These are phyloP conservation scores for Entomyzon cyanotis DNA, from an alignment of 2,113 vertebrate genomes.

Conservation along the genomic window DNA sequence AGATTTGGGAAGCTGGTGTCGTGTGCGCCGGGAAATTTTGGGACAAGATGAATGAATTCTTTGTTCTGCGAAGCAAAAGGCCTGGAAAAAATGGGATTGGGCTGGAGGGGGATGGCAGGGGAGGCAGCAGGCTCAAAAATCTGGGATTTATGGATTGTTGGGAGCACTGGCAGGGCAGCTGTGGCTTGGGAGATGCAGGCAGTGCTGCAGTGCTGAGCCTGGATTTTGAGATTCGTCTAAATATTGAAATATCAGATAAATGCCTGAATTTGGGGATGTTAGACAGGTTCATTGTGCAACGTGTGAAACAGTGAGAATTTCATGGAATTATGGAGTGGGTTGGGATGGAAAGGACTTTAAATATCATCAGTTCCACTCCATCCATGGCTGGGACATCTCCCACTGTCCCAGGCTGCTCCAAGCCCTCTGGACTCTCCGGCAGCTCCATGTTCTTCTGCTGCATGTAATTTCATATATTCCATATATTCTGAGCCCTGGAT, in stretches of 20 bases:
- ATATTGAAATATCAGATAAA: background rate
- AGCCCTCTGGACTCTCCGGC: background rate
- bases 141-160: background rate
- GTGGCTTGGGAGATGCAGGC: background rate
- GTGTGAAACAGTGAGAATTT: background rate
- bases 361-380: background rate
- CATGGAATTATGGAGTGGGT: background rate
- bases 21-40: background rate
- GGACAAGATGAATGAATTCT: background rate
- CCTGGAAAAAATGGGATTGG: background rate
- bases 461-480: background rate
- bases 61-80: background rate
- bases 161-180: background rate
- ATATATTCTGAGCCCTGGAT: background rate
- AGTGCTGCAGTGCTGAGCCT: background rate
- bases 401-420: fast-evolving
- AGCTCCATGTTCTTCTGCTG: background rate
- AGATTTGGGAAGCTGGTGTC: background rate
- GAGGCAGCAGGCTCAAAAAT: background rate
- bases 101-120: background rate
- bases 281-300: fast-evolving
- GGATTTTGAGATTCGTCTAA: background rate
- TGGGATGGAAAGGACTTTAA: background rate
- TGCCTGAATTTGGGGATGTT: too few relatives aligned
- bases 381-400: background rate